Conservation (phyloP, 2,797 vertebrate genomes). For the Mastacembelus armatus region DNA sequence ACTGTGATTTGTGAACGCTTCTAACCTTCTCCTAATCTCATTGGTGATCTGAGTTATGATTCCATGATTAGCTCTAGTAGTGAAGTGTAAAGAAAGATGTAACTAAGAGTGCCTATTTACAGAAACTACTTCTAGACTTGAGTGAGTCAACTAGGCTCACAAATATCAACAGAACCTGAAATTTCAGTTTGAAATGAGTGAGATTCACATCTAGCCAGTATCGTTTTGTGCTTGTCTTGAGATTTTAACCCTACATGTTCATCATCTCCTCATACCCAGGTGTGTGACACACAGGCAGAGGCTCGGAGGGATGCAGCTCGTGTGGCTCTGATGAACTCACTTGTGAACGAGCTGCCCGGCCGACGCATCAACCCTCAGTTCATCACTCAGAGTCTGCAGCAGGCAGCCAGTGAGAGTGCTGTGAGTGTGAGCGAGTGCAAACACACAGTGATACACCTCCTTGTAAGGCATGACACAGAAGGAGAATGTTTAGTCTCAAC, state of each 20-base stretch:
- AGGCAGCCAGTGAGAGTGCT: conserved; percentile 86
- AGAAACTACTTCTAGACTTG: background rate
- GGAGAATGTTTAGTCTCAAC: background rate
- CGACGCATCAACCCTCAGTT: conserved; percentile 89
- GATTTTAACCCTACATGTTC: background rate
- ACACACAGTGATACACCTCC: background rate
- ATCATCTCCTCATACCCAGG: conserved; percentile 68
- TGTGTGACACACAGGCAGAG: conserved; percentile 90
- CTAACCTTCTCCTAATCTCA: conserved; percentile 60
- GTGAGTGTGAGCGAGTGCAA: conserved; percentile 77
- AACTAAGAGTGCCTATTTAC: background rate
- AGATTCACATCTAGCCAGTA: background rate
- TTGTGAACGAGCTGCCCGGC: conserved; percentile 91
- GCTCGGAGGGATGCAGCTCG: conserved; percentile 92
- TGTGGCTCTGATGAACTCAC: conserved; percentile 92
- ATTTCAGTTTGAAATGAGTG: background rate
- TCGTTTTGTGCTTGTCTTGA: background rate
- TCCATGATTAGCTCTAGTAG: conserved; percentile 62
- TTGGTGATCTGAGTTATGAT: conserved; percentile 65
- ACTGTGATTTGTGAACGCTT: conserved; percentile 64
- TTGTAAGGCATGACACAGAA: background rate
- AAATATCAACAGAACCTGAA: background rate
- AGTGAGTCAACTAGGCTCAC: no score
- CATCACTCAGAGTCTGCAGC: conserved; percentile 87
- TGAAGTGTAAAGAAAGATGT: conserved; percentile 55